phyloP scores from a whole-genome alignment of 2,888 invertebrate genomes.

The Idaea biselata region DNA sequence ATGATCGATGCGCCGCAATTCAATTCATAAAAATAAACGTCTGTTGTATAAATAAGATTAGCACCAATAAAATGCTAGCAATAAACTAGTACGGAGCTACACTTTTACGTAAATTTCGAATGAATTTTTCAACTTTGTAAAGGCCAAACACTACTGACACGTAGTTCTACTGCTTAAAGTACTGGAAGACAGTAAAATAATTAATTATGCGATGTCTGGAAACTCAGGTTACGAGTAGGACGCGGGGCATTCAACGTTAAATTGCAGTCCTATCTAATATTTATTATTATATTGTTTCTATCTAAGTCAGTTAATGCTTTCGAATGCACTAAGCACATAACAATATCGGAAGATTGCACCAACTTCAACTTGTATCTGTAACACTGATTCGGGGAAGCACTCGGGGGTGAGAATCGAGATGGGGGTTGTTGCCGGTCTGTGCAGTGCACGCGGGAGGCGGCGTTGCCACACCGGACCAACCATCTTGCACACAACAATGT shows the following conservation, averaged over 20 bases:
- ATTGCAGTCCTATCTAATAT: conserved; percentile 38
- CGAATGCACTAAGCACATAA: conserved; percentile 8
- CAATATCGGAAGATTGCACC: neutral
- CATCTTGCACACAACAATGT: conserved; percentile 21
- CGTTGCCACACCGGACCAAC: conserved; percentile 21
- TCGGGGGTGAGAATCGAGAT: conserved; percentile 7
- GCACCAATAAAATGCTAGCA: conserved; percentile 68
- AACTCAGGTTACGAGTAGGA: conserved; percentile 25
- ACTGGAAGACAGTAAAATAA: conserved; percentile 73
- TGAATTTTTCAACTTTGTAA: conserved; percentile 27
- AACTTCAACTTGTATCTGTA: neutral
- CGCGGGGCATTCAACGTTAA: conserved; percentile 30
- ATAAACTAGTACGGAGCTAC: conserved; percentile 56
- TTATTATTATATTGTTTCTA: conserved; percentile 36
- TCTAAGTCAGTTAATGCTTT: conserved; percentile 17
- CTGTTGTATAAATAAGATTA: conserved; percentile 50
- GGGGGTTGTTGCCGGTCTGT: conserved; percentile 44
- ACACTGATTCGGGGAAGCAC: conserved; percentile 29
- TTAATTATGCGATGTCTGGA: conserved; percentile 33
- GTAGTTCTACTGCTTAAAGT: conserved; percentile 56
- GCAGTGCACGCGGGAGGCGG: conserved; percentile 12
- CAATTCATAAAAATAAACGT: conserved; percentile 21
- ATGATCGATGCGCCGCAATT: conserved; percentile 30
- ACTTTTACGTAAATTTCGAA: conserved; percentile 34
- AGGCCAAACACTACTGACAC: conserved; percentile 37